A percentile compares a stretch with the other conserved stretches of the same genome.
Conservation (phyloP, 2,797 vertebrate genomes). For the Melopsittacus undulatus region DNA sequence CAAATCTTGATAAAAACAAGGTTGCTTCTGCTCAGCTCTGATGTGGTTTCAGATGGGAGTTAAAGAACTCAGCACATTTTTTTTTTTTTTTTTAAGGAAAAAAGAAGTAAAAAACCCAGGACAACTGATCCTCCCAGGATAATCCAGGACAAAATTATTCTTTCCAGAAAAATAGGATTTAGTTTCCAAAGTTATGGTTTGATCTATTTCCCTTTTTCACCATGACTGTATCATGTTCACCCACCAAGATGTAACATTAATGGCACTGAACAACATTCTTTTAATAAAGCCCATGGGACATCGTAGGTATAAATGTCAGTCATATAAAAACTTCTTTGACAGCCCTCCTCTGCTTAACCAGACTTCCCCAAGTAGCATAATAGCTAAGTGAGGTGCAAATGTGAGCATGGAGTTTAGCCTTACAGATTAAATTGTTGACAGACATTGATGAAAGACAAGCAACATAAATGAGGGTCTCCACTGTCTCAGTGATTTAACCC, state of each 20-base stretch:
- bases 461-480: neutral
- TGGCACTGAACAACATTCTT: neutral
- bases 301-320: neutral
- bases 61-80: neutral
- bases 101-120: neutral
- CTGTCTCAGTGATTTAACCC: neutral
- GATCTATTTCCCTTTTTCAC: neutral
- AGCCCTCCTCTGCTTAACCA: neutral
- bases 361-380: neutral
- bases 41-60: constrained; percentile 50
- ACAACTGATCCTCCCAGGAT: neutral
- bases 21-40: constrained; percentile 29
- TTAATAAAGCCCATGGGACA: neutral
- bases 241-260: neutral
- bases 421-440: constrained; percentile 20
- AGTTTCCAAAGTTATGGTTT: constrained; percentile 11
- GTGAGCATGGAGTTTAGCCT: neutral
- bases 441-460: constrained; percentile 25
- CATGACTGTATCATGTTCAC: neutral
- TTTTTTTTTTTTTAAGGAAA: neutral
- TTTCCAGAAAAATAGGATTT: constrained; percentile 16
- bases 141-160: neutral
- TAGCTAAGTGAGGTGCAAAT: constrained; percentile 4
- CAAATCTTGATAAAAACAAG: constrained; percentile 25
- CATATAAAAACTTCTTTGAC: constrained; percentile 24